phyloP scores from a whole-genome alignment of 2,113 vertebrate species.

The Gambusia holbrooki region DNA sequence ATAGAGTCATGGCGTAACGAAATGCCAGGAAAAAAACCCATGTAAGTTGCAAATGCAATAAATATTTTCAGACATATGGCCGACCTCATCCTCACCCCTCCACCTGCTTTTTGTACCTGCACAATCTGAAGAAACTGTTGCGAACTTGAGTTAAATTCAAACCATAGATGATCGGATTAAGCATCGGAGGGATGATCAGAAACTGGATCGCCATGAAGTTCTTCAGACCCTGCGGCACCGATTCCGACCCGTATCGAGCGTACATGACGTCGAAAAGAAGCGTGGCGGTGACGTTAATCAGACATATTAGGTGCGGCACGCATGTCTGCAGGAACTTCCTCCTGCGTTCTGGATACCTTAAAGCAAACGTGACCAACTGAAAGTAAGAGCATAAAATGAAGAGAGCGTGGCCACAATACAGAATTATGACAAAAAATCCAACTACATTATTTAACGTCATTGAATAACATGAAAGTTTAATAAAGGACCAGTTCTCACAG shows the following conservation, averaged over 20 bases:
- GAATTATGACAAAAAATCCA: not conserved
- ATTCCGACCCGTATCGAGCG: conserved; percentile 39
- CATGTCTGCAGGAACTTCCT: conserved; percentile 31
- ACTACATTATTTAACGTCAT: not conserved
- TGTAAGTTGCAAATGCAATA: not conserved
- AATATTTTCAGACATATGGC: no score
- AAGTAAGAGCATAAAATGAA: conserved; percentile 10
- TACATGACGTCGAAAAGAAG: conserved; percentile 23
- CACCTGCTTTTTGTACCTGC: not conserved
- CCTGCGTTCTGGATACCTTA: not conserved
- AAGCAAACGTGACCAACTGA: not conserved
- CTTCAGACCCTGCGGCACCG: conserved; percentile 24
- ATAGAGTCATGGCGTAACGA: no score
- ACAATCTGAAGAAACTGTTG: conserved; percentile 8
- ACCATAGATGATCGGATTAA: conserved; percentile 64
- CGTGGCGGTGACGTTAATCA: not conserved
- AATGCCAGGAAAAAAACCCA: not conserved
- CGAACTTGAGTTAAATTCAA: conserved; percentile 39
- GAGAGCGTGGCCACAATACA: not conserved
- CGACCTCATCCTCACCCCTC: not conserved
- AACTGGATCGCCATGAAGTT: conserved; percentile 66
- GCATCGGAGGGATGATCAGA: conserved; percentile 41
- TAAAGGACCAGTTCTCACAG: conserved; percentile 3
- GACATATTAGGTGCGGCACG: conserved; percentile 24
- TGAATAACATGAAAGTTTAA: conserved; percentile 1